Conservation (phyloP, 2,888 invertebrate species). For the Ellobium chinense region DNA sequence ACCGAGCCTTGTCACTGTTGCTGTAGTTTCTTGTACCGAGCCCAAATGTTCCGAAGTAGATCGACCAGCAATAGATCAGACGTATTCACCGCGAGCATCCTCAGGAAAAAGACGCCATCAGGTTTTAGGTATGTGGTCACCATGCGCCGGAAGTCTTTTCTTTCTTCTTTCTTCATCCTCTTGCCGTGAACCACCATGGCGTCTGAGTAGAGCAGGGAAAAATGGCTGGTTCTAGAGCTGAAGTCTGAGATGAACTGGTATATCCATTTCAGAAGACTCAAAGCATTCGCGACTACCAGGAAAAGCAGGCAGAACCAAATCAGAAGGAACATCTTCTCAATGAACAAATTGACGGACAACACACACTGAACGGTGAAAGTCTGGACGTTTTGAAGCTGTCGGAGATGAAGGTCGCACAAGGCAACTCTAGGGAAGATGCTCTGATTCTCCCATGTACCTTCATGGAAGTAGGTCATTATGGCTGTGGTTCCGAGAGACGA, state of each 20-base stretch:
- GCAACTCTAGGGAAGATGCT: constrained; percentile 60
- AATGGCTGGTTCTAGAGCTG: constrained; percentile 53
- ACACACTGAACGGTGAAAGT: constrained; percentile 70
- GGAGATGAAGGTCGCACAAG: constrained; percentile 71
- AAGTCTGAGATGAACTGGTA: constrained; percentile 36
- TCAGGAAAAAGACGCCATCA: constrained; percentile 70
- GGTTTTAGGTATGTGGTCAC: constrained; percentile 65
- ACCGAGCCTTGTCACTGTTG: too few species aligned
- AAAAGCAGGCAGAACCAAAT: constrained; percentile 73
- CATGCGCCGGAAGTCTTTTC: constrained; percentile 61
- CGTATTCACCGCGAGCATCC: constrained; percentile 65
- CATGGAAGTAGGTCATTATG: background rate
- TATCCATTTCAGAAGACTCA: constrained; percentile 49
- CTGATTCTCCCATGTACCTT: constrained; percentile 47
- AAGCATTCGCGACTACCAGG: constrained; percentile 52
- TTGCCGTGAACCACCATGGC: constrained; percentile 55
- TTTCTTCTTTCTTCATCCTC: constrained; percentile 51
- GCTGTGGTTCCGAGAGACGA: constrained; percentile 42
- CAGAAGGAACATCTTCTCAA: constrained; percentile 73
- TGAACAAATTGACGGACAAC: constrained; percentile 71
- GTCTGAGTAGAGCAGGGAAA: constrained; percentile 61
- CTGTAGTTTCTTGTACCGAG: constrained; percentile 59
- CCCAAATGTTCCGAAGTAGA: constrained; percentile 66
- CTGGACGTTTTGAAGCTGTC: constrained; percentile 69
- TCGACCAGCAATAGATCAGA: constrained; percentile 66